Conservation (phyloP, 2,888 invertebrate species). For the Lordiphosa fenestrarum region DNA sequence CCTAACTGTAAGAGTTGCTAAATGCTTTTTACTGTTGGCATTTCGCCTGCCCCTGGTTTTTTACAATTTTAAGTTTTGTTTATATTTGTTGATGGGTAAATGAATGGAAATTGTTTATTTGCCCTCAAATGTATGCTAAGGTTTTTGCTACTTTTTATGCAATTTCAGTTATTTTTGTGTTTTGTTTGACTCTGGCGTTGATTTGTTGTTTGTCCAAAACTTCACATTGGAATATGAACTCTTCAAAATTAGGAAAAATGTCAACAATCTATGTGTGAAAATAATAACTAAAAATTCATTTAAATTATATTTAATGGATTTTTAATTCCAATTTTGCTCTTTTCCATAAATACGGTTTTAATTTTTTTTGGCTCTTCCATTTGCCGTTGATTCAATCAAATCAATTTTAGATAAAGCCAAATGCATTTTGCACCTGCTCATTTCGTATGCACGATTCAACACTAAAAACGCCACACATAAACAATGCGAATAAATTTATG, state of each 20-base stretch:
- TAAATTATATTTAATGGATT: too few species aligned
- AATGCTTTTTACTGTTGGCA: conserved; percentile 28
- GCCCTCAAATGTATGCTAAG: conserved; percentile 24
- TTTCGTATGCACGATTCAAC: conserved; percentile 60
- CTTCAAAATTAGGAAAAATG: too few species aligned
- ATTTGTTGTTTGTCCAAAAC: too few species aligned
- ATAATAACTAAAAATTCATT: too few species aligned
- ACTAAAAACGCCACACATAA: conserved; percentile 47
- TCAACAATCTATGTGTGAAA: too few species aligned
- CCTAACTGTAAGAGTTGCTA: conserved; percentile 35
- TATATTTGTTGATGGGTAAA: conserved; percentile 21
- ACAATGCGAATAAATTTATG: conserved; percentile 45
- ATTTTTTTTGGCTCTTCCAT: not conserved
- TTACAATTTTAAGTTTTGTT: conserved; percentile 27
- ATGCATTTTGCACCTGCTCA: conserved; percentile 30
- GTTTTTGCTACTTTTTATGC: conserved; percentile 21
- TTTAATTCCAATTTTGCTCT: too few species aligned
- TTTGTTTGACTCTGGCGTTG: conserved; percentile 8
- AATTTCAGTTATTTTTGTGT: conserved; percentile 3
- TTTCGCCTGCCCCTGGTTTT: conserved; percentile 19
- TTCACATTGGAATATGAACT: too few species aligned
- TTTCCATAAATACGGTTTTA: too few species aligned
- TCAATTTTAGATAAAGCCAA: conserved; percentile 13
- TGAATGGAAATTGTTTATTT: conserved; percentile 33
- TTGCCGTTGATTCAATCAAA: conserved; percentile 19